Percentiles rank a stretch among this genome's conserved stretches.
Evolutionary conservation across 2,888 invertebrate species (phyloP).

Genomic region (Mongoloraphidia duomilia): DNA sequence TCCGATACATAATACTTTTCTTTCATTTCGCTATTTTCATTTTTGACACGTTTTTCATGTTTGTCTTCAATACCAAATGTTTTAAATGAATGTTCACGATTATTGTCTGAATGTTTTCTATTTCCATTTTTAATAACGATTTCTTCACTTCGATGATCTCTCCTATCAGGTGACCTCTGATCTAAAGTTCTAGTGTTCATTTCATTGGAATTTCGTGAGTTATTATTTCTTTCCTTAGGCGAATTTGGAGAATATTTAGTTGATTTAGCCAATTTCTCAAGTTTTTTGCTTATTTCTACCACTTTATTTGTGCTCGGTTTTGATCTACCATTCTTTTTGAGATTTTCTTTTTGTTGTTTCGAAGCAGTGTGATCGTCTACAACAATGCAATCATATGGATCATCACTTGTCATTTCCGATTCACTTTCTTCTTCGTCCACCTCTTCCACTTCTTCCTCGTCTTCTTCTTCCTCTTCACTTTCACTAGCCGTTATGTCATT

Average conservation of each 20-base stretch:
- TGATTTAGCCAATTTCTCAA: constrained; percentile 29
- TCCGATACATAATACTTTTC: constrained; percentile 15
- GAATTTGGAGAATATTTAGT: constrained; percentile 26
- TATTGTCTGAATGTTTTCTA: constrained; percentile 6
- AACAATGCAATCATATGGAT: constrained; percentile 68
- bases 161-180: constrained; percentile 10
- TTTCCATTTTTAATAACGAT: constrained; percentile 16
- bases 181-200: constrained; percentile 12
- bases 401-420: constrained; percentile 53
- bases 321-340: constrained; percentile 4
- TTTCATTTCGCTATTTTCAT: constrained; percentile 17
- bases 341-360: constrained; percentile 25
- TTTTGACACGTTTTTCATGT: constrained; percentile 18
- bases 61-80: constrained; percentile 25
- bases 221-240: constrained; percentile 17
- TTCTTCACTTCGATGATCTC: constrained; percentile 23
- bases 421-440: constrained; percentile 47
- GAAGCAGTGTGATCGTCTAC: constrained; percentile 56
- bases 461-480: constrained; percentile 44
- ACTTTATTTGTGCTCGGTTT: constrained; percentile 25
- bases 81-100: constrained; percentile 20
- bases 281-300: constrained; percentile 29
- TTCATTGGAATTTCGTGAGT: constrained; percentile 13
- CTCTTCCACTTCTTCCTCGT: constrained; percentile 45
- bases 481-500: constrained; percentile 36